Percentiles rank a stretch among this genome's conserved stretches.
Evolutionary conservation across 2,113 vertebrate genomes (phyloP).

Genomic region (Heptranchias perlo): DNA sequence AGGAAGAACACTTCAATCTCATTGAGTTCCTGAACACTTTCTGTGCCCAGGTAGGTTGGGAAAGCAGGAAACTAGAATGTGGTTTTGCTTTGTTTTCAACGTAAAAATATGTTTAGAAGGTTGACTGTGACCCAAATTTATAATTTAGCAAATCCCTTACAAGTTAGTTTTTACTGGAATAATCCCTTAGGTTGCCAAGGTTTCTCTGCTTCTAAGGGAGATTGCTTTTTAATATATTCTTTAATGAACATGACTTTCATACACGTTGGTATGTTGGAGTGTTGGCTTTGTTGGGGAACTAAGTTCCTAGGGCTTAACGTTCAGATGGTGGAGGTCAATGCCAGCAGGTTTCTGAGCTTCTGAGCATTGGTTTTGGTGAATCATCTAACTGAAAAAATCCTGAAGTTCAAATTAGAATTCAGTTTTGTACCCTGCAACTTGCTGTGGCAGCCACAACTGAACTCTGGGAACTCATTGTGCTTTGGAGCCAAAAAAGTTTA

Average conservation of each 20-base stretch:
- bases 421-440: neutral
- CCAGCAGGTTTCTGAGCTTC: neutral
- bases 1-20: constrained; percentile 73
- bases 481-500: neutral
- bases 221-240: neutral
- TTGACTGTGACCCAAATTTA: neutral
- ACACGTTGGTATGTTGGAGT: neutral
- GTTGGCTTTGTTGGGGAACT: neutral
- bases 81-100: neutral
- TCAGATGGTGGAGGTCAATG: neutral
- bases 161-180: neutral
- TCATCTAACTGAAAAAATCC: neutral
- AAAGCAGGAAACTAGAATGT: neutral
- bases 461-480: neutral
- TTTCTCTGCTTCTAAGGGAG: neutral
- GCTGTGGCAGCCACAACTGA: neutral
- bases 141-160: neutral
- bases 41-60: constrained; percentile 73
- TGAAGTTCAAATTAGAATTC: neutral
- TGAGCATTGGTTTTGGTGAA: neutral
- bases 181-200: neutral
- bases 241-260: neutral
- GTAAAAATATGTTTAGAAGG: neutral
- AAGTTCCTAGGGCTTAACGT: neutral
- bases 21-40: constrained; percentile 80